Evolutionary conservation across 2,113 vertebrate species (phyloP).

Genomic region (Proteles cristata): DNA sequence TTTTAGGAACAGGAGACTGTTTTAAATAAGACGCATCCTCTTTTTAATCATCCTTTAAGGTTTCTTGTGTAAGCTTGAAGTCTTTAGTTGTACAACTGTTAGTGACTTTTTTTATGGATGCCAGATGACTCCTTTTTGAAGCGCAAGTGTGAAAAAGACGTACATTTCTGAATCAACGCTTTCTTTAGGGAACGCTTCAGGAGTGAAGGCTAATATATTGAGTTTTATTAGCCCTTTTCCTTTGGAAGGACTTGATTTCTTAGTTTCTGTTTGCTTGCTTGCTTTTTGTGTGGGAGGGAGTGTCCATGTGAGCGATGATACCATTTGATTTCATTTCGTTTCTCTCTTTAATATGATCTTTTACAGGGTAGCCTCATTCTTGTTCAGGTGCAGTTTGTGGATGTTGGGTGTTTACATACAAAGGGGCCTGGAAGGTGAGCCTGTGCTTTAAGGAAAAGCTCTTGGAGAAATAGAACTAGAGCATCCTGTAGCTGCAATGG

Average conservation of each 20-base stretch:
- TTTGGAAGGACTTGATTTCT: conserved; percentile 9
- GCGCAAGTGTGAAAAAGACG: neutral
- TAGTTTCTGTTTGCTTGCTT: neutral
- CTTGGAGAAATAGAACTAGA: neutral
- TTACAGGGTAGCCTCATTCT: neutral
- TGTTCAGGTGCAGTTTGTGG: neutral
- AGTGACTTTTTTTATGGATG: neutral
- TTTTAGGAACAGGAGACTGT: neutral
- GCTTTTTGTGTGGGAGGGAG: neutral
- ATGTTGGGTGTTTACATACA: neutral
- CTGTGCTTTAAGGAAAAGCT: neutral
- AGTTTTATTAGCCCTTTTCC: neutral
- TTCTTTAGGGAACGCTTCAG: neutral
- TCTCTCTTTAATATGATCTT: neutral
- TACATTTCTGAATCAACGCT: neutral
- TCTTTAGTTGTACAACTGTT: neutral
- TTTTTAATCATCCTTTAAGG: neutral
- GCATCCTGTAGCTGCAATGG: neutral
- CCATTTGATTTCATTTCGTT: neutral
- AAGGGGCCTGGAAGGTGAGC: neutral
- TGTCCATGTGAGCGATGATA: neutral
- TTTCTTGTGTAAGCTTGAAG: neutral
- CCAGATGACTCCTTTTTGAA: neutral
- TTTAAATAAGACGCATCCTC: neutral
- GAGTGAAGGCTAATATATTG: neutral